Evolutionary conservation across 2,888 invertebrate genomes (phyloP), one percentile per base, ranked within the genome.

Genomic region (Tholera decimalis): DNA sequence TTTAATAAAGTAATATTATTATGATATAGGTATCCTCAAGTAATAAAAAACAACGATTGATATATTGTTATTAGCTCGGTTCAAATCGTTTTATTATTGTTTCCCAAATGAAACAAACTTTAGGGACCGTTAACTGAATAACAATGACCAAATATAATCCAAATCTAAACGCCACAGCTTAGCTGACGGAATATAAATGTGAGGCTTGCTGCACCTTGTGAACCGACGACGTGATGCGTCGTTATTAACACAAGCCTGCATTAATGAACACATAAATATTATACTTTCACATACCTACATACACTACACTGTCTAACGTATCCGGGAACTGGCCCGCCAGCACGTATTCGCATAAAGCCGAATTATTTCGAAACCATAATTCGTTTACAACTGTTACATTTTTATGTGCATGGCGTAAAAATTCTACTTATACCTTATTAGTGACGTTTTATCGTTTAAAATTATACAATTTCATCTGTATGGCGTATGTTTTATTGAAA

Each of bases 81-180:
- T 85, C 87, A 89, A 90, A 91, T 89, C 86, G 87, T 88, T 88
- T 84, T 90, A 90, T 90, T 90, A 92, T 91, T 87, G 92, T 91
- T 89, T 89, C 85, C 88, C 89, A 91, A 94, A 93, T 93, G 90
- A 91, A 90, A 90, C 91, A 89, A 91, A 90, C 88, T 89, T 88
- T 87, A 86, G 84, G 80, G 79, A 83, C 88, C 88, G 92, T 90
- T 88, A 86, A 84, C 82, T 86, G 94, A 93, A 94, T 94, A 88
- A 92, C 93, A 94, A 94, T 93, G 91, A 92, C 88, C 89, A 89
- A 91, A 90, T 90, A 93, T 95, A 95, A 94, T 95, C 95, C 93
- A 95, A 93, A 95, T 95, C 92, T 94, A 94, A 95, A 93, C 93
- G 93, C 88, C 89, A 88, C 85, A 86, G 86, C 88, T 87, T 85